Base-by-base conservation (phyloP, 2,888 invertebrate species). In the Mayetiola destructor region DNA sequence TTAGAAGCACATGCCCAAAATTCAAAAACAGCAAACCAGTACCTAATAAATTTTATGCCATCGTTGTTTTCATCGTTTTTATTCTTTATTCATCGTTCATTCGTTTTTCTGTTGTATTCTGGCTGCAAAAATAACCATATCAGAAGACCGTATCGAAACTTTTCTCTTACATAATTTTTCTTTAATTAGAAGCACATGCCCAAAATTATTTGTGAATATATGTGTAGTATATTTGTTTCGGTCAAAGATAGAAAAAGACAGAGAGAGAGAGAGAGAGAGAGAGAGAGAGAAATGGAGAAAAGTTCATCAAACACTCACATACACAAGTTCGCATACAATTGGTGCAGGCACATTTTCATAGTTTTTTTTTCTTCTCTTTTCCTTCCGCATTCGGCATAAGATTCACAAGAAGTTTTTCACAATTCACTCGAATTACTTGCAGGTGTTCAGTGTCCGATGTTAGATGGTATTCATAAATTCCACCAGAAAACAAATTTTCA, bases 131-230 rank as follows among this genome's bases (percentile, higher is more conserved):
- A 6, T 9, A 32, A 32, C 32, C 6, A 10, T 10, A 32, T 32
- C 32, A 32, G 6, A 18, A 16, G 20, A 10, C 18, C 39, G 39
- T 20, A 3, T 20, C 39, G 20, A 39, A 39, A 3, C 20, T 39
- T 39, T 40, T 40, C 40, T 21, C 21, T 40, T 40, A 21, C 40
- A 40, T 40, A 40, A 40, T 40, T 40, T 40, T 40, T 40, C 32
- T 32, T 32, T 9, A 32, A 9, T 32, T 16, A 3, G 18, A 39
- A 32, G 8, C 32, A 32, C 8, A 6, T 32, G 32, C 32, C 6
- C 6, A 10, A 32, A 32, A 32, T 16, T 16, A 39, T 18, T 39
- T 16, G 39, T 10, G 12, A 36, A 12, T 36, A 36, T n/a, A n/a
- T n/a, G n/a, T n/a, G n/a, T n/a, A n/a, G n/a, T n/a, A n/a, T n/a